Evolutionary conservation across 2,113 vertebrate genomes (phyloP), one percentile per base, ranked within the genome.

Genomic region (Plecotus auritus): DNA sequence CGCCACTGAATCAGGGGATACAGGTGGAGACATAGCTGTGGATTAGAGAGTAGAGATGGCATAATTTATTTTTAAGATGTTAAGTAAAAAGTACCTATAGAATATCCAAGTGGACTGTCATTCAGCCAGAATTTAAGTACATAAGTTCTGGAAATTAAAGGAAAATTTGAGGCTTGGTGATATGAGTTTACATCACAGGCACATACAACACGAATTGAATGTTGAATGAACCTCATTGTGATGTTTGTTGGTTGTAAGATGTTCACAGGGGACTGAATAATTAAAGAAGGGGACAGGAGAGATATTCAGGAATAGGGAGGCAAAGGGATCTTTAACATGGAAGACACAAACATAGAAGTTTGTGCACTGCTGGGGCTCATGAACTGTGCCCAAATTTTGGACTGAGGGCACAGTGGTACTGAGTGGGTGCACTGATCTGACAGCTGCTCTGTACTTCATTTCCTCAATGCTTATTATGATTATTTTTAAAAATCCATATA

Each of bases 61-160:
- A 9, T 30, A 51, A 67, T 64, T 94, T 73, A 2, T 35, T 94
- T 94, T 70, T 81, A 88, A 80, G 10, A 77, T 82, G 32, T 72
- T 72, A 77, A 78, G 1, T 64, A 9, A 85, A 74, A 59, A 82
- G 23, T 35, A 10, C 40, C 73, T 72, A 28, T 37, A 72, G 45
- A n/a, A 49, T 85, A 67, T 73, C 9, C 40, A 69, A 87, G 9
- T 42, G 17, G 67, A 72, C 5, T 54, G 20, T 37, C 40, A 61
- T 69, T 67, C 30, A 32, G 49, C 4, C 12, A 88, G 37, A 78
- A 77, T 77, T 85, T 66, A 89, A 37, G 66, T 66, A 72, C 4
- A 0, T 54, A 88, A 59, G 7, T 61, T 92, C 22, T 91, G 5
- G 16, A 67, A 85, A 81, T 20, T 35, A 70, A 90, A 72, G 42